Percentiles rank a stretch among this genome's conserved stretches.
Evolutionary conservation across 1,140 invertebrate genomes (phyloP).

Genomic region (Whitmania pigra): DNA sequence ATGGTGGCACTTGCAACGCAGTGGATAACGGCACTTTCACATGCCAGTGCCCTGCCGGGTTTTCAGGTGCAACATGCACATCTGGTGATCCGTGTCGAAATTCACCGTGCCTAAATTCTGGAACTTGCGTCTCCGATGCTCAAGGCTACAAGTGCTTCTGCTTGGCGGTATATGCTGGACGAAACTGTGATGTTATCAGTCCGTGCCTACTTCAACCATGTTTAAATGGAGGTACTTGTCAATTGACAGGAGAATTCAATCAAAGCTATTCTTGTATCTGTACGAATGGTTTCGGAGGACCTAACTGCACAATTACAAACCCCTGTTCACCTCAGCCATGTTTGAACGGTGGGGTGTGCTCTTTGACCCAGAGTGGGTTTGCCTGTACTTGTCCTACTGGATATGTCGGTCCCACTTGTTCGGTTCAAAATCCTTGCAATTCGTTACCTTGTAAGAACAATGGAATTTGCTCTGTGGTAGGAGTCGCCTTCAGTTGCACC

Average conservation of each 20-base stretch:
- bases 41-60: slow-evolving; percentile 18
- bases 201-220: slow-evolving; percentile 83
- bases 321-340: slow-evolving; percentile 11
- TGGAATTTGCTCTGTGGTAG: slow-evolving; percentile 49
- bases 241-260: slow-evolving; percentile 51
- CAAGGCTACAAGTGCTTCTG: slow-evolving; percentile 9
- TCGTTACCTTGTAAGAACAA: slow-evolving; percentile 24
- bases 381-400: slow-evolving; percentile 4
- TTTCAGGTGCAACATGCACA: neutral
- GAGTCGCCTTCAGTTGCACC: slow-evolving; percentile 27
- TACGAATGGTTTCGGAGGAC: slow-evolving; percentile 16
- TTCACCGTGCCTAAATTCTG: slow-evolving; percentile 14
- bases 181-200: slow-evolving; percentile 55
- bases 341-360: slow-evolving; percentile 17
- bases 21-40: neutral
- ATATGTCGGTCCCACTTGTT: slow-evolving; percentile 16
- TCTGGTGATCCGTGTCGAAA: slow-evolving; percentile 6
- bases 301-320: slow-evolving; percentile 11
- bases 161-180: neutral
- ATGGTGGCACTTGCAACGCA: slow-evolving; percentile 26
- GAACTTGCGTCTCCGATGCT: neutral
- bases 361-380: slow-evolving; percentile 4
- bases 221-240: slow-evolving; percentile 63
- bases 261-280: slow-evolving; percentile 20
- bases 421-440: slow-evolving; percentile 11